A percentile compares a stretch with the other conserved stretches of the same genome.
Evolutionary conservation across 2,888 invertebrate genomes (phyloP).

Genomic region (Phlogophora meticulosa): DNA sequence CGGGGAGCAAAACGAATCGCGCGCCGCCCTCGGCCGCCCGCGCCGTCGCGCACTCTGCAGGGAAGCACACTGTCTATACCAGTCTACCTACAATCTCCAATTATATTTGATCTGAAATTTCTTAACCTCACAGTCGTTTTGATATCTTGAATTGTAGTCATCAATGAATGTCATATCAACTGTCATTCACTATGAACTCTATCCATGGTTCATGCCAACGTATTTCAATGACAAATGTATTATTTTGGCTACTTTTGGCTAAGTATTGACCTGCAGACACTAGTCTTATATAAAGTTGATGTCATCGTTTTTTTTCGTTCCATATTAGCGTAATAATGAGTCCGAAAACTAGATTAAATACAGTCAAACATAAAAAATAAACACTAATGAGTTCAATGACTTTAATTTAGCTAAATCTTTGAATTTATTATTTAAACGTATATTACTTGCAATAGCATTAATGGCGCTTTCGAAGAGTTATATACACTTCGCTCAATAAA

Average conservation of each 20-base stretch:
- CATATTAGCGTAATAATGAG: slow-evolving; percentile 1
- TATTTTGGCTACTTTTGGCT: slow-evolving; percentile 1
- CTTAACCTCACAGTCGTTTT: slow-evolving; percentile 55
- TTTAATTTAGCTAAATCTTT: slow-evolving; percentile 19
- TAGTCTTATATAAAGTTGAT: background rate
- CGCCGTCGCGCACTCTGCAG: slow-evolving; percentile 60
- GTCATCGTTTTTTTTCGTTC: background rate
- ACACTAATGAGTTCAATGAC: slow-evolving; percentile 26
- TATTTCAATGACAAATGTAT: slow-evolving; percentile 51
- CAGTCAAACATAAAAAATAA: background rate
- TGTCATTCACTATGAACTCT: slow-evolving; percentile 35
- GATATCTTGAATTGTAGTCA: slow-evolving; percentile 63
- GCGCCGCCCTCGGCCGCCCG: slow-evolving; percentile 70
- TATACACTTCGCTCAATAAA: background rate
- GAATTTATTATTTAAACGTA: slow-evolving; percentile 25
- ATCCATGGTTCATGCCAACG: slow-evolving; percentile 49
- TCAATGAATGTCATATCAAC: slow-evolving; percentile 58
- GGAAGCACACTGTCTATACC: slow-evolving; percentile 66
- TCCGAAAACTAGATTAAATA: background rate
- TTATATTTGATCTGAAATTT: slow-evolving; percentile 53
- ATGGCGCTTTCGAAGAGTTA: slow-evolving; percentile 18
- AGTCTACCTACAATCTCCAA: slow-evolving; percentile 58
- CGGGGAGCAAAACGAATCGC: slow-evolving; percentile 84
- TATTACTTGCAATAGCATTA: slow-evolving; percentile 34
- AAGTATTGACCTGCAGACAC: slow-evolving; percentile 12